Evolutionary conservation across 2,113 vertebrate genomes (phyloP), one percentile per base, ranked within the genome.

Genomic region (Melanotaenia duboulayi): DNA sequence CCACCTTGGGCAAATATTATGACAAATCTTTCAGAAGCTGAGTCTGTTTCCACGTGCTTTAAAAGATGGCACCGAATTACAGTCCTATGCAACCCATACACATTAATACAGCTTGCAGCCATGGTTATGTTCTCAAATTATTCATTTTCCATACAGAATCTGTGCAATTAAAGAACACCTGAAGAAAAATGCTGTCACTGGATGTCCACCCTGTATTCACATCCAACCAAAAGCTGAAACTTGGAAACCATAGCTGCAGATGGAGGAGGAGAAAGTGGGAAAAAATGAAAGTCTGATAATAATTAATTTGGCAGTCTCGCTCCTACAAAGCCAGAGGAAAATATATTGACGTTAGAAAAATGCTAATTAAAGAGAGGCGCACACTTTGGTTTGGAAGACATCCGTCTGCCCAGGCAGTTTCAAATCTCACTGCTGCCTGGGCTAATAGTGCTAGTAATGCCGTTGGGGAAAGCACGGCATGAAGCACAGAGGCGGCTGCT

Each of bases 321-420:
- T 91, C 90, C 87, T 91, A 25, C 68, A 88, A 92, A 89, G 83
- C 80, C 65, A 72, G 82, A 49, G 63, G 82, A 79, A 87, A 86
- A 87, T 90, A 89, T 90, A 88, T 91, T 91, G 88, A 92, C 87
- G 90, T 91, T 87, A 87, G 79, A 90, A 86, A 90, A 90, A 88
- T 90, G 90, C 86, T 92, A 91, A 94, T 92, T 91, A 93, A 90
- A 89, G 89, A 90, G 90, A 87, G 84, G 65, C 85, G 49, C 64
- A 66, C 73, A 70, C 85, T 84, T 92, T 86, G 84, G 81, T 89
- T 91, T 87, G 82, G 83, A 85, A 87, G 81, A 78, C 85, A 90
- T 91, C 86, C 72, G 80, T 92, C 90, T 90, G 90, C 83, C 72
- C 80, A 74, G 85, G 87, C 90, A 88, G 83, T 89, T 85, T 81